phyloP scores from a whole-genome alignment of 2,888 invertebrate species.

The Incurvaria masculella region DNA sequence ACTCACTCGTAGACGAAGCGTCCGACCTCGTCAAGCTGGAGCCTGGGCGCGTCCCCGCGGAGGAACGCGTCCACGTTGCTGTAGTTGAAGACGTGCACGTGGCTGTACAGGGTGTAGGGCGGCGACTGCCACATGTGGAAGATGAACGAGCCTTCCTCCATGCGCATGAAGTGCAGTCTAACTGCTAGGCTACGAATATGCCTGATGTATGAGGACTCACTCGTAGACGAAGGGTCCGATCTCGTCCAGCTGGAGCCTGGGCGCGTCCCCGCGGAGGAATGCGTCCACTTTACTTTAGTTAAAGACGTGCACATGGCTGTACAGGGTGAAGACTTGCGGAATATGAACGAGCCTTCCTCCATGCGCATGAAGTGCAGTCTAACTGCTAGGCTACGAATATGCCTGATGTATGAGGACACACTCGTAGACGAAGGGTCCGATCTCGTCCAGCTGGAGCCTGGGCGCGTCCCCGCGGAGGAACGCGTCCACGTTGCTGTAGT shows the following conservation, averaged over 20 bases:
- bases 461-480: conserved; percentile 62
- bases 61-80: conserved; percentile 71
- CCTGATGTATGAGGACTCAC: too few relatives aligned
- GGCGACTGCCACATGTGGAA: conserved; percentile 69
- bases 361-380: conserved; percentile 59
- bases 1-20: conserved; percentile 81
- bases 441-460: too few relatives aligned
- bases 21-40: conserved; percentile 73
- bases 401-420: too few relatives aligned
- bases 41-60: conserved; percentile 56
- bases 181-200: too few relatives aligned
- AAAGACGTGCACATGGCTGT: conserved; percentile 68
- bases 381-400: too few relatives aligned
- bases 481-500: conserved; percentile 72
- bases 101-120: conserved; percentile 64
- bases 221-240: conserved; percentile 81
- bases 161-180: conserved; percentile 55
- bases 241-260: conserved; percentile 65
- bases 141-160: conserved; percentile 60
- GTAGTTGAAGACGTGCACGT: conserved; percentile 75
- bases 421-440: too few relatives aligned
- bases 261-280: conserved; percentile 60
- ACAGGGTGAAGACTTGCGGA: conserved; percentile 66
- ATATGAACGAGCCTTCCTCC: conserved; percentile 60
- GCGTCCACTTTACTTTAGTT: conserved; percentile 75